These are phyloP conservation scores for Nymphalis urticae DNA, from an alignment of 2,888 invertebrate species.

Conservation along the genomic window DNA sequence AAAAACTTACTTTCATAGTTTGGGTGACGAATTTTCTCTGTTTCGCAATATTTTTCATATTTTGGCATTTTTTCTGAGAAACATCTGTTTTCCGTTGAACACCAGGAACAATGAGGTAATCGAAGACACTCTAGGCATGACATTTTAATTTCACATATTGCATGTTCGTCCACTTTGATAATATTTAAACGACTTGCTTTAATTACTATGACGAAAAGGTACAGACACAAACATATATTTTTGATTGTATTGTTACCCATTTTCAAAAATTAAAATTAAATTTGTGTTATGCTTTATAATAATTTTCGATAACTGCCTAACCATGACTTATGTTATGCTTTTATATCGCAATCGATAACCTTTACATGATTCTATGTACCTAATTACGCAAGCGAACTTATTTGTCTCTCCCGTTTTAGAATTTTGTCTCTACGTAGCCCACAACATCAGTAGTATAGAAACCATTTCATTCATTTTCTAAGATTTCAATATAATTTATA, in stretches of 20 bases:
- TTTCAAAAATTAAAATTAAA: constrained; percentile 1
- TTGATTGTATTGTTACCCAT: constrained; percentile 27
- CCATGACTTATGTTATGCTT: constrained; percentile 58
- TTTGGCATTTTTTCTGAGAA: constrained; percentile 54
- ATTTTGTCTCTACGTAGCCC: neutral
- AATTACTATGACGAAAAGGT: constrained; percentile 40
- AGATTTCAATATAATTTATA: too few species aligned
- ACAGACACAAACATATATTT: constrained; percentile 37
- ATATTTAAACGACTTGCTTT: constrained; percentile 41
- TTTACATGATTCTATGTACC: constrained; percentile 46
- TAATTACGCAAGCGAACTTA: constrained; percentile 40
- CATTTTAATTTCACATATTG: constrained; percentile 65
- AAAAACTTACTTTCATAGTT: constrained; percentile 55
- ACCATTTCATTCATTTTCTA: too few species aligned
- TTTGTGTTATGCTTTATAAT: constrained; percentile 30
- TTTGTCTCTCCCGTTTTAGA: constrained; percentile 34
- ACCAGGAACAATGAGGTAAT: constrained; percentile 72
- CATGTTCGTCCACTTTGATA: constrained; percentile 56
- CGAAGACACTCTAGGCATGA: constrained; percentile 65
- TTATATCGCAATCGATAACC: constrained; percentile 67
- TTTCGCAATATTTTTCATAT: constrained; percentile 53
- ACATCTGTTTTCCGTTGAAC: constrained; percentile 59
- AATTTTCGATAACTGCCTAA: constrained; percentile 53
- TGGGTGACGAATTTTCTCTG: constrained; percentile 53
- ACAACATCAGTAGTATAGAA: too few species aligned